These are phyloP conservation scores for Mionectes olivaceus DNA, from an alignment of 2,797 vertebrate species.

Conservation along the genomic window DNA sequence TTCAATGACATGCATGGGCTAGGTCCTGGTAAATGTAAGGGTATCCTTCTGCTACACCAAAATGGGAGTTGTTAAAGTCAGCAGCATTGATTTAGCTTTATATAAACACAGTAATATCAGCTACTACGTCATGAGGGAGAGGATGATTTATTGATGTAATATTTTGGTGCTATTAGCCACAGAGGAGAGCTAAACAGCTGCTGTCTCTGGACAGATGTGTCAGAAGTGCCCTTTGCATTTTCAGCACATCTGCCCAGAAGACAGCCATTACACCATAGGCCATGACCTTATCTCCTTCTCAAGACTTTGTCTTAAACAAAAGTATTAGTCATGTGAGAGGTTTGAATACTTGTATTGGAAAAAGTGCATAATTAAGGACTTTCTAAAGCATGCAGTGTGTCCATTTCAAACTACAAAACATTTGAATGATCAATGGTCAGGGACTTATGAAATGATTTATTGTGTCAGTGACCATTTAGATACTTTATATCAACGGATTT, in stretches of 20 bases:
- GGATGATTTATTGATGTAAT: background rate
- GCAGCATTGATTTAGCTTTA: background rate
- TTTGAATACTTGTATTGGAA: background rate
- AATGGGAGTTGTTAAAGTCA: background rate
- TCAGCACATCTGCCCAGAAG: background rate
- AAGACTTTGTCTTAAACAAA: background rate
- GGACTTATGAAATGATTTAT: background rate
- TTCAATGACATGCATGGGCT: background rate
- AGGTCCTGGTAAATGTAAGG: background rate
- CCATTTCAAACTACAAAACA: background rate
- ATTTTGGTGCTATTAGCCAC: background rate
- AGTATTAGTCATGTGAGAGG: background rate
- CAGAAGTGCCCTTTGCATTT: background rate
- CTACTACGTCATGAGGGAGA: background rate
- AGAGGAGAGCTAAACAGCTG: background rate
- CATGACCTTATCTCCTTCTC: background rate
- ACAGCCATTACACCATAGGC: rapidly evolving
- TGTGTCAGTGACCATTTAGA: background rate
- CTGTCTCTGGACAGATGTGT: background rate
- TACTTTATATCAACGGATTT: background rate
- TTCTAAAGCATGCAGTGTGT: background rate
- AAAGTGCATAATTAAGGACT: background rate
- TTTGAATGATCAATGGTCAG: background rate
- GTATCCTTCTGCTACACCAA: background rate
- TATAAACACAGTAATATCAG: background rate